A percentile compares a stretch with the other conserved stretches of the same genome.
phyloP scores from a whole-genome alignment of 2,113 vertebrate genomes.

The Coptodon bakossiorum region DNA sequence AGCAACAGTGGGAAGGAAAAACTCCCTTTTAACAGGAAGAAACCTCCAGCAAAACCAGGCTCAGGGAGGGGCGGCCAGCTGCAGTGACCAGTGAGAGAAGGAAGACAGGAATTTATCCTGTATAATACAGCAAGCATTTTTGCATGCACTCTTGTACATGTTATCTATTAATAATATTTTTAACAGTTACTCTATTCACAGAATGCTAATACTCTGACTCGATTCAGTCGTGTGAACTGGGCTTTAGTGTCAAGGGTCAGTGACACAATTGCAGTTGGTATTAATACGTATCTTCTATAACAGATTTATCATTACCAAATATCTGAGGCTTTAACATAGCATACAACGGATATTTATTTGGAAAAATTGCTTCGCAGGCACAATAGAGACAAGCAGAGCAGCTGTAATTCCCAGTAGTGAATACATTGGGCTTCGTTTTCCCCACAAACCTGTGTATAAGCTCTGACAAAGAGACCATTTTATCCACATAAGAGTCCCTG shows the following conservation, averaged over 20 bases:
- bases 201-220: not conserved
- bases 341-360: not conserved
- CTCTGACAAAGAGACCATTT: slow-evolving; percentile 14
- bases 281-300: not conserved
- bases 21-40: not conserved
- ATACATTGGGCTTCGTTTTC: not conserved
- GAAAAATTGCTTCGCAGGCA: not conserved
- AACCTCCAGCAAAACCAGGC: not conserved
- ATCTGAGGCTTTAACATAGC: not conserved
- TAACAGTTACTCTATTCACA: not conserved
- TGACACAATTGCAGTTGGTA: not conserved
- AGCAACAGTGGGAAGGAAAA: not conserved
- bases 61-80: not conserved
- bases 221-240: not conserved
- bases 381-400: not conserved
- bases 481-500: not conserved
- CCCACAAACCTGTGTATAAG: not conserved
- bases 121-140: not conserved
- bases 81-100: not conserved
- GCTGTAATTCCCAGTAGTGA: not conserved
- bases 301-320: not conserved
- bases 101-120: not conserved
- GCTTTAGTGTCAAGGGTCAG: not conserved
- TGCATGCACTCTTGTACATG: not conserved
- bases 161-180: not conserved